Evolutionary conservation across 2,113 vertebrate species (phyloP), one percentile per base, ranked within the genome.

Genomic region (Eulemur macaco): DNA sequence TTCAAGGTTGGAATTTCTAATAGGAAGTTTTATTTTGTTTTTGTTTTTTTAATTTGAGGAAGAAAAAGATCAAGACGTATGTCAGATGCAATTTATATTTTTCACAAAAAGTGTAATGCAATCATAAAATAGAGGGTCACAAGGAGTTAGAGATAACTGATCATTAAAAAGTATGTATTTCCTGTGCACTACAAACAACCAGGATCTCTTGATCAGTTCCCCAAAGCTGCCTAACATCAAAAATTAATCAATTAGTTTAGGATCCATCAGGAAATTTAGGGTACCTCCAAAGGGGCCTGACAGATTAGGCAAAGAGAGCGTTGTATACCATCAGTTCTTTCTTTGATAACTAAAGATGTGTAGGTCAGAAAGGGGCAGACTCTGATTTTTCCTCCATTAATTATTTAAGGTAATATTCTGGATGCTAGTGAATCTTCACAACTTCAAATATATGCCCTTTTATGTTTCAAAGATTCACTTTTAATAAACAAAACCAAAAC

Each of bases 361-460:
- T 74, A 97, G 89, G 94, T 93, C 95, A 95, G 86, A 76, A 60
- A 87, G 10, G 52, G 21, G 42, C 68, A 87, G 8, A 34, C 39
- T 96, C 29, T 64, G 78, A 94, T 89, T 69, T 66, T 64, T 52
- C 25, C 56, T 93, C 52, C 86, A 95, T 96, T 93, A 91, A 96
- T 96, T 94, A 97, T 97, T 97, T 93, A 97, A 91, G 50, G 18
- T 86, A 89, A 92, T 97, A 89, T 94, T 95, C 89, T n/a, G n/a
- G 92, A 96, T 78, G 73, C 89, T 86, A 71, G 68, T 80, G 66
- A 96, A 95, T 86, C 73, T 34, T 93, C 60, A 77, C n/a, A 91
- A 74, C 91, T 96, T 87, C 71, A 71, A 37, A 74, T 66, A 82
- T 21, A 90, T 68, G 37, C 1, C 7, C 52, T 78, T 71, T 86